Base-by-base conservation (phyloP, 2,113 vertebrate species). In the Amphiprion percula region DNA sequence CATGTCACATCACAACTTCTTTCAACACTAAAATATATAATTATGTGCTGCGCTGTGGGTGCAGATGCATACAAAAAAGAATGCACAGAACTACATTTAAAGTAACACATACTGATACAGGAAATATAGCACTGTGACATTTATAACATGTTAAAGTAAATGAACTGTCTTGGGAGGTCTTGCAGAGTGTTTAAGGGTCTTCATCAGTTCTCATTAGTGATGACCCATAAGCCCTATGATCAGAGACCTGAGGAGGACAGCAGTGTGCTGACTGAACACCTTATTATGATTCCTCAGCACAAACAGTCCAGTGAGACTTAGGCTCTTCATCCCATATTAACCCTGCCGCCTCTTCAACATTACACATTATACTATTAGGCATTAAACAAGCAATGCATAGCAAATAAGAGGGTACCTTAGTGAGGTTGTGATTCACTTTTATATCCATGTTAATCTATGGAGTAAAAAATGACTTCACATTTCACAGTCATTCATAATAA, bases 281-380 rank as follows among this genome's bases (percentile, higher is more conserved):
- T 82, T 80, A 73, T 77, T 70, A 75, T 90, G 80, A 88, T 54
- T 86, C 79, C 76, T 90, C 88, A 84, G 85, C 88, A 88, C 68
- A 85, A 75, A 74, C 69, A 68, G 56, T 64, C 55, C 59, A 33
- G n/a, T 66, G 26, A 75, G 78, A 77, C 52, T 83, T 72, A 87
- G 83, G 49, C 68, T 67, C 71, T 62, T 90, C 78, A 86, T 88
- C 84, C 71, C 80, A 68, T 83, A 85, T 85, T 85, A 88, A 80
- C 74, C 77, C 74, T 76, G 47, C 30, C 53, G 39, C 37, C 37
- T 56, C 44, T 44, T 47, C n/a, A 55, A 68, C 26, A 37, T 62
- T 41, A 62, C 30, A 56, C 41, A 15, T 33, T 50, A 74, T 50
- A 33, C 56, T 50, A 28, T 62, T 47, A 68, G 41, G 24, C 17